Evolutionary conservation across 2,888 invertebrate genomes (phyloP).

Genomic region (Troides aeacus): DNA sequence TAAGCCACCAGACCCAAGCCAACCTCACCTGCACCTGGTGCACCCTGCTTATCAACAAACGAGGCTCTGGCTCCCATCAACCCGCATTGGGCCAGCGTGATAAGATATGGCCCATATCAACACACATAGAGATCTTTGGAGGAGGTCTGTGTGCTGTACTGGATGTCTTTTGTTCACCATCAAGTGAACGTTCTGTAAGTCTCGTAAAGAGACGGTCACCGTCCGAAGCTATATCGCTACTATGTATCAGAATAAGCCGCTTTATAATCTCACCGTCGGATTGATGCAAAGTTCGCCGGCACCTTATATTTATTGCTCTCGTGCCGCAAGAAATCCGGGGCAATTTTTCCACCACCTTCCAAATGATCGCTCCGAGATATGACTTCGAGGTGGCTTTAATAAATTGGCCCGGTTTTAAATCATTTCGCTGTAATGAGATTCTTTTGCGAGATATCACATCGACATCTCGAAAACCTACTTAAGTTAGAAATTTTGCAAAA

Average conservation of each 20-base stretch:
- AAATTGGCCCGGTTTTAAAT: conserved; percentile 21
- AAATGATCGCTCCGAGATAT: conserved; percentile 35
- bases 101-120: too few species aligned
- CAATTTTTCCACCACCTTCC: conserved; percentile 36
- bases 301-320: conserved; percentile 62
- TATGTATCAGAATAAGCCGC: conserved; percentile 47
- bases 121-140: too few species aligned
- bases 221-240: background rate
- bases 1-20: too few species aligned
- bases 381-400: conserved; percentile 22
- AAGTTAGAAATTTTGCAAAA: too few species aligned
- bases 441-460: conserved; percentile 7
- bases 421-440: conserved; percentile 18
- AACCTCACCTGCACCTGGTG: too few species aligned
- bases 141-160: too few species aligned
- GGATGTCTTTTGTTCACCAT: too few species aligned
- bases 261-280: conserved; percentile 41
- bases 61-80: too few species aligned
- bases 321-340: conserved; percentile 56
- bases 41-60: too few species aligned
- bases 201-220: too few species aligned
- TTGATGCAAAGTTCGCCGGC: conserved; percentile 55
- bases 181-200: too few species aligned
- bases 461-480: background rate
- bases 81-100: too few species aligned